phyloP scores from a whole-genome alignment of 2,113 vertebrate species.

The Aptenodytes patagonicus region DNA sequence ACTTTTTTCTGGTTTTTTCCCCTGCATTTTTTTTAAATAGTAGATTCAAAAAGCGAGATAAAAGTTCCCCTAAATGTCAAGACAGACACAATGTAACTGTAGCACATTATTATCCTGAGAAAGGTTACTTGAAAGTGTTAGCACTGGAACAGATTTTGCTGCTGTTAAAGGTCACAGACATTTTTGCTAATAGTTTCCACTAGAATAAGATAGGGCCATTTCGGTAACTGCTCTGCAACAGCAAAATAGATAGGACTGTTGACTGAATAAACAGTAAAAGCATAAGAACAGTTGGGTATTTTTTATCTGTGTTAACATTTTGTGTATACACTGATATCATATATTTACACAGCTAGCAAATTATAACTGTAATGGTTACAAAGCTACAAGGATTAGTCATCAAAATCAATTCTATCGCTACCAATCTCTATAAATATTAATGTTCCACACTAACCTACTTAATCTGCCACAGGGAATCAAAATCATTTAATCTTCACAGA shows the following conservation, averaged over 20 bases:
- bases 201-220: neutral
- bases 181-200: conserved; percentile 2
- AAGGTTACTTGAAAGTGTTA: conserved; percentile 9
- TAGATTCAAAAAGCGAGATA: neutral
- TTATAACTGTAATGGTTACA: conserved; percentile 27
- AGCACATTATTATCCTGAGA: neutral
- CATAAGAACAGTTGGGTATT: neutral
- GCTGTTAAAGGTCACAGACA: conserved; percentile 9
- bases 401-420: neutral
- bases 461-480: neutral
- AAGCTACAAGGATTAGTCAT: conserved; percentile 34
- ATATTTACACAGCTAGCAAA: conserved; percentile 42
- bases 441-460: neutral
- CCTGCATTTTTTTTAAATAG: neutral
- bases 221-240: neutral
- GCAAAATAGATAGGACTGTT: neutral
- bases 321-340: neutral
- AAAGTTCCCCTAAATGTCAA: conserved; percentile 2
- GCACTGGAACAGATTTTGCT: neutral
- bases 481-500: neutral
- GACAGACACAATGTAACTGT: neutral
- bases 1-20: neutral
- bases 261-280: neutral
- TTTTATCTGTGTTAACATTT: conserved; percentile 26
- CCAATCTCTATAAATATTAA: conserved; percentile 48